A percentile compares a stretch with the other conserved stretches of the same genome.
These are phyloP conservation scores for Pantherophis guttatus DNA, from an alignment of 2,113 vertebrate genomes.

Conservation along the genomic window DNA sequence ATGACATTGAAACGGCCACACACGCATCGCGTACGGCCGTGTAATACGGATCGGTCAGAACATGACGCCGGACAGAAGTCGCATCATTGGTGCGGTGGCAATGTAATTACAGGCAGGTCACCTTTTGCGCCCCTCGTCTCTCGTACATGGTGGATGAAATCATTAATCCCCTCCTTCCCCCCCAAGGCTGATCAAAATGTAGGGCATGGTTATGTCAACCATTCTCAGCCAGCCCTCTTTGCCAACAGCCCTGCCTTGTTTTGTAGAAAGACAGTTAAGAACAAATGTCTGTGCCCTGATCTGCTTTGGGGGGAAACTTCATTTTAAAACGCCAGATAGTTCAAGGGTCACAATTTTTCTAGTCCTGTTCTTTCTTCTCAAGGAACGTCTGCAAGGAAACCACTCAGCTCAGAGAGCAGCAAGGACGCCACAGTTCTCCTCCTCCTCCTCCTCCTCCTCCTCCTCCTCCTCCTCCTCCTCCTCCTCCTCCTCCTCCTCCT, in stretches of 20 bases:
- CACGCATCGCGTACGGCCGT: accelerated
- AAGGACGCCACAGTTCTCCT: no score
- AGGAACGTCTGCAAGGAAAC: no score
- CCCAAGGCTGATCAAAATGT: neutral
- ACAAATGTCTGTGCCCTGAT: neutral
- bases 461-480: no score
- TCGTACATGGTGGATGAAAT: neutral
- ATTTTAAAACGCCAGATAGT: neutral
- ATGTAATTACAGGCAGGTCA: neutral
- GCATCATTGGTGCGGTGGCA: neutral
- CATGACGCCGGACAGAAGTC: neutral
- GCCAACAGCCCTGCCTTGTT: neutral
- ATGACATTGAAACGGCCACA: neutral
- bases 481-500: no score
- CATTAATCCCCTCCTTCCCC: neutral
- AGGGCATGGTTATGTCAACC: neutral
- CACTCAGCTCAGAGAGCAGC: no score
- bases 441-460: no score
- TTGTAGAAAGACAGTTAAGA: neutral
- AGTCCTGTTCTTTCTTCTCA: neutral
- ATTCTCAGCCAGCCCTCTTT: neutral
- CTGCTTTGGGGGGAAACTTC: neutral
- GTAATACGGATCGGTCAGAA: neutral
- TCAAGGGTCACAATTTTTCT: neutral
- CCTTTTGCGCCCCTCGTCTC: no score